Conservation (phyloP, 2,797 vertebrate genomes). For the Valencia hispanica region DNA sequence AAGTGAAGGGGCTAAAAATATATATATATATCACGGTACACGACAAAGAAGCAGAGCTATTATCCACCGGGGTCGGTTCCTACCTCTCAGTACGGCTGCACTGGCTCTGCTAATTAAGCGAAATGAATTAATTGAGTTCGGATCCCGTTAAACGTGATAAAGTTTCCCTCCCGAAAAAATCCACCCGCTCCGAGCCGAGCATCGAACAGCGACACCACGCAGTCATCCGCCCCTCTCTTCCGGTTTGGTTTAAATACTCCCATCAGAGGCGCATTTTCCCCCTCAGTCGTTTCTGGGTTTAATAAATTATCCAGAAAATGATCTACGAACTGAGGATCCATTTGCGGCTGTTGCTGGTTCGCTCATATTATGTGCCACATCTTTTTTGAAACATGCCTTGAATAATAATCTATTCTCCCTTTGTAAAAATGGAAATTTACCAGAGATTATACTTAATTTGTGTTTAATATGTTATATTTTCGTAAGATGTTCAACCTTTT, state of each 20-base stretch:
- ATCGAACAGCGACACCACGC: constrained; percentile 50
- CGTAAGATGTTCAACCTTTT: neutral
- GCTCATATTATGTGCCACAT: neutral
- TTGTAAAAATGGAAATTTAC: neutral
- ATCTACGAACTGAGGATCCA: neutral
- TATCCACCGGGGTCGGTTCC: constrained; percentile 24
- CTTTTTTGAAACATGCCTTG: neutral
- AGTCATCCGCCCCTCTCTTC: constrained; percentile 55
- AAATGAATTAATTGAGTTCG: constrained; percentile 70
- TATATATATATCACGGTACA: constrained; percentile 62
- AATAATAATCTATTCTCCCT: neutral
- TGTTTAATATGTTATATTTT: neutral
- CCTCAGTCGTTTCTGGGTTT: neutral
- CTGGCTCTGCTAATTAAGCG: constrained; percentile 65
- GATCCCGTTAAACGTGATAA: constrained; percentile 84
- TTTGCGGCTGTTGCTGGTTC: neutral
- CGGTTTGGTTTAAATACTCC: constrained; percentile 64
- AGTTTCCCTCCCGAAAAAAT: constrained; percentile 87
- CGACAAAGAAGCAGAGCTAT: constrained; percentile 38
- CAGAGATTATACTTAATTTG: neutral
- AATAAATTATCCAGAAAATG: neutral
- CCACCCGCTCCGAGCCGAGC: constrained; percentile 82
- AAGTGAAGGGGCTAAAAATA: constrained; percentile 70
- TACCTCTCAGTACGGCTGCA: constrained; percentile 75
- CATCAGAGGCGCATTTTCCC: neutral